These are phyloP conservation scores for Luehdorfia chinensis DNA, from an alignment of 1,140 invertebrate genomes.

Conservation along the genomic window DNA sequence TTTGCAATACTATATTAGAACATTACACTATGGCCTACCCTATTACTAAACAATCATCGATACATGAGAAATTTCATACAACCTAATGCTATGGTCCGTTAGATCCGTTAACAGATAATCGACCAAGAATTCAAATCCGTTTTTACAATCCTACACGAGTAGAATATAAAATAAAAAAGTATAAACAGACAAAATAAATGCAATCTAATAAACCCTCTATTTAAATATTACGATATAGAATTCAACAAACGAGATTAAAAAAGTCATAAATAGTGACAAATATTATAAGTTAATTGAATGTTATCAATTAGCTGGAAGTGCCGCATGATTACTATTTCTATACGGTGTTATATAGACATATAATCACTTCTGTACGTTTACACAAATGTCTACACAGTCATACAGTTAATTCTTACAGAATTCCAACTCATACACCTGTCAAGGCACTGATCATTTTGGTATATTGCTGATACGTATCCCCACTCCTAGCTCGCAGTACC, in stretches of 20 bases:
- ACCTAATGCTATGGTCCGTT: conserved; percentile 32
- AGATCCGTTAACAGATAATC: conserved; percentile 71
- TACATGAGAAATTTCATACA: conserved; percentile 23
- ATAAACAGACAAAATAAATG: conserved; percentile 75
- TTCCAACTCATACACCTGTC: conserved; percentile 47
- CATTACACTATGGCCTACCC: conserved; percentile 31
- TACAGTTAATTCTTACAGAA: conserved; percentile 54
- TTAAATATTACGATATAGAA: conserved; percentile 65
- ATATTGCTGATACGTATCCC: conserved; percentile 74
- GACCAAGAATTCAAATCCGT: conserved; percentile 64
- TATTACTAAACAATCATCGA: conserved; percentile 41
- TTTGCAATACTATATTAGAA: conserved; percentile 49
- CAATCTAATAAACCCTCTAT: conserved; percentile 69
- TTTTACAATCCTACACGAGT: conserved; percentile 57
- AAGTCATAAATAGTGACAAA: conserved; percentile 56
- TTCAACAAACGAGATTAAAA: conserved; percentile 60
- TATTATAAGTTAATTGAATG: conserved; percentile 60
- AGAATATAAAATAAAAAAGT: conserved; percentile 72
- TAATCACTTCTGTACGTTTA: conserved; percentile 60
- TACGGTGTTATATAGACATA: conserved; percentile 75
- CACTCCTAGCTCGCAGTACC: conserved; percentile 69
- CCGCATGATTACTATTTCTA: conserved; percentile 75
- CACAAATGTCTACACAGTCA: conserved; percentile 41
- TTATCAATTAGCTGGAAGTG: conserved; percentile 63
- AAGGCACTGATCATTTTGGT: conserved; percentile 75